Percentiles rank a stretch among this genome's conserved stretches.
Conservation (phyloP, 2,113 vertebrate genomes). For the Natator depressus region DNA sequence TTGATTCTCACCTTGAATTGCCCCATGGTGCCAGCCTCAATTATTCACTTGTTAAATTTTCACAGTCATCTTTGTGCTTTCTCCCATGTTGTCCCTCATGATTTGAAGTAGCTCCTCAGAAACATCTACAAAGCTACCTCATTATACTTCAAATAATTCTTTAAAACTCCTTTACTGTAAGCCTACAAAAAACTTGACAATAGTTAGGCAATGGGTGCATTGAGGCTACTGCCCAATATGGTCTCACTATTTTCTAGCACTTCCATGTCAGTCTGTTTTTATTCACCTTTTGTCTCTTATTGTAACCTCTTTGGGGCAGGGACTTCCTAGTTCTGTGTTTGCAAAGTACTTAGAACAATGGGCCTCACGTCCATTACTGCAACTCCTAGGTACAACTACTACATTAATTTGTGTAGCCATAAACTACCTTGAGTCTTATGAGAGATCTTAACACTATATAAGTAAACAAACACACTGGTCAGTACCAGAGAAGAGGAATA, state of each 20-base stretch:
- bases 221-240: background rate
- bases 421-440: background rate
- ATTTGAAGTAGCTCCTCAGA: background rate
- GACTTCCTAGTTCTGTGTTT: background rate
- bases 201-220: background rate
- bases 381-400: background rate
- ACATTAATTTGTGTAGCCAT: background rate
- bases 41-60: background rate
- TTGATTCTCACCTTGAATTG: background rate
- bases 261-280: background rate
- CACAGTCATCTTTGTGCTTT: accelerated
- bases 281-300: background rate
- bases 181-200: background rate
- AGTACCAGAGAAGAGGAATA: background rate
- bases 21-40: accelerated
- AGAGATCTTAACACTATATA: background rate
- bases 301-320: background rate
- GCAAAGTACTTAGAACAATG: background rate
- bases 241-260: background rate
- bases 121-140: background rate
- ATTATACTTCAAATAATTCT: background rate
- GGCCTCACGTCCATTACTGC: background rate
- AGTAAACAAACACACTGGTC: background rate
- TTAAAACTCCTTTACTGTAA: background rate
- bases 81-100: background rate